Base-by-base conservation (phyloP, 2,113 vertebrate species). In the Nanorana parkeri region DNA sequence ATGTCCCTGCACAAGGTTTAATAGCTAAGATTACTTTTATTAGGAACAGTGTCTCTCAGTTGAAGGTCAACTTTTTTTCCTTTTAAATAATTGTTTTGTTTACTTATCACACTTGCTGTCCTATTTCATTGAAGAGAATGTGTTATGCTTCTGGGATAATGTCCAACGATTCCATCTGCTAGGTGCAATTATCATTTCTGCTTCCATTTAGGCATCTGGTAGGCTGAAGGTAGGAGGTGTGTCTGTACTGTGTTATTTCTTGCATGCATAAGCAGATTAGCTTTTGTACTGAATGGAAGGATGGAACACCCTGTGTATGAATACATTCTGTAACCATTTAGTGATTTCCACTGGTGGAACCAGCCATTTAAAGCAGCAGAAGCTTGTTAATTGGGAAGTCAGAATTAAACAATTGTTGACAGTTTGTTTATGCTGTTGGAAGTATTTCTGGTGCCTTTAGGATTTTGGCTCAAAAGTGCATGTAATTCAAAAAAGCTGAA, bases 91-190 rank as follows among this genome's bases (percentile, higher is more conserved):
- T 68, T 60, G 76, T 82, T 82, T 82, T 41, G 51, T 56, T 58
- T 67, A 82, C 69, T 29, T 54, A 82, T 74, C 28, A 24, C 26
- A 23, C 26, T 66, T 68, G 21, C 69, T 13, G 32, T 23, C 16
- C 13, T 64, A 15, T 51, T 32, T 63, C 11, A 74, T 36, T 66
- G 41, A 56, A 51, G 41, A 55, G 26, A 60, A 74, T 81, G 55
- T 71, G 41, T 71, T 81, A 8, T 29, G 23, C 71, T 78, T 75
- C 80, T 82, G 80, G 80, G 80, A 64, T 58, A 1, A 10, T 16
- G 51, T 82, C 63, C 80, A 82, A 56, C 4, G 1, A 75, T 75
- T 67, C 80, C 80, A 82, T 82, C 80, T 82, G 80, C 47, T 75
- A 75, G 80, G 54, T 56, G 29, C 29, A 74, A 65, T 82, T 24